A percentile compares a stretch with the other conserved stretches of the same genome.
These are phyloP conservation scores for Euzetes globulus DNA, from an alignment of 2,888 invertebrate genomes.

Conservation along the genomic window DNA sequence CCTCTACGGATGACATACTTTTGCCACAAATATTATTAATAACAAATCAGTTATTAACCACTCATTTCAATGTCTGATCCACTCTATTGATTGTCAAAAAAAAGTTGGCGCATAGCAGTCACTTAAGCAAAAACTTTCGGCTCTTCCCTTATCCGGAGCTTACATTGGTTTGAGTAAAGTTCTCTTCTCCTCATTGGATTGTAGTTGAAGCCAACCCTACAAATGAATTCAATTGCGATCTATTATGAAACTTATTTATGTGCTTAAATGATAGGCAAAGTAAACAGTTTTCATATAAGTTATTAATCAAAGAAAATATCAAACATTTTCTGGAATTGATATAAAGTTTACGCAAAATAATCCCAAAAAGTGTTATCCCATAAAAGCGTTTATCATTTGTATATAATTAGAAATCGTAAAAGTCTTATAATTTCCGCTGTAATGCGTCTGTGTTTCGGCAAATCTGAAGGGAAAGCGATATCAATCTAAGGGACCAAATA, in stretches of 20 bases:
- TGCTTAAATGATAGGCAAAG: neutral
- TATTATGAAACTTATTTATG: constrained; percentile 20
- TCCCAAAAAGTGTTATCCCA: constrained; percentile 22
- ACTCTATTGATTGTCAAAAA: neutral
- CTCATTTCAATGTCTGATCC: constrained; percentile 14
- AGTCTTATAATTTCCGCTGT: constrained; percentile 26
- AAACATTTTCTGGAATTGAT: constrained; percentile 8
- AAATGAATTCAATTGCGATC: neutral
- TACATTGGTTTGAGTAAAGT: neutral
- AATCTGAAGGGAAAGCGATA: constrained; percentile 22
- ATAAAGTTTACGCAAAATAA: constrained; percentile 1
- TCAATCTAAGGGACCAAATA: constrained; percentile 18
- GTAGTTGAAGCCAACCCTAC: constrained; percentile 19
- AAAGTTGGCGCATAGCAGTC: neutral
- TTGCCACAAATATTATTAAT: constrained; percentile 16
- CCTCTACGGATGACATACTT: constrained; percentile 22
- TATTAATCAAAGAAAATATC: constrained; percentile 14
- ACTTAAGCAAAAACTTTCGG: neutral
- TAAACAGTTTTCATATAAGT: constrained; percentile 22
- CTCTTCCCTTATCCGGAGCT: constrained; percentile 18
- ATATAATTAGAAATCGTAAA: constrained; percentile 28
- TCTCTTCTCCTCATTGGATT: constrained; percentile 17
- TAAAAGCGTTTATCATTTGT: constrained; percentile 26
- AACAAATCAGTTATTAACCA: constrained; percentile 8
- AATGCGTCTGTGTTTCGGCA: constrained; percentile 20